Percentiles rank a stretch among this genome's conserved stretches.
Conservation (phyloP, 2,113 vertebrate species). For the Odobenus rosmarus region DNA sequence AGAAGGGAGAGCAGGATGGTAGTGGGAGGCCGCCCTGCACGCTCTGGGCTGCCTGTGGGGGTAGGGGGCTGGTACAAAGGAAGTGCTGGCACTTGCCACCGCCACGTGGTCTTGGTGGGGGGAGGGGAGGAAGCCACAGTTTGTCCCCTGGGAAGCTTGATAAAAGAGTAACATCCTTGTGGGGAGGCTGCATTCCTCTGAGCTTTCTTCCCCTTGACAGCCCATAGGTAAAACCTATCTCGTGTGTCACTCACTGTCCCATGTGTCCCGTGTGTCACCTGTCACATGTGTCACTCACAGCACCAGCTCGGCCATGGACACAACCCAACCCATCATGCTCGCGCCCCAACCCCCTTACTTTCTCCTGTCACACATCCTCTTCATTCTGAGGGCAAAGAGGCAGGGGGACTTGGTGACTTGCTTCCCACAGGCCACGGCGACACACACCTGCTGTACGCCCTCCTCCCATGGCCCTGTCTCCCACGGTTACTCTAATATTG, state of each 20-base stretch:
- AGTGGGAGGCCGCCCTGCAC: neutral
- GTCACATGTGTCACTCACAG: neutral
- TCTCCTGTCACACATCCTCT: neutral
- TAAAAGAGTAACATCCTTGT: neutral
- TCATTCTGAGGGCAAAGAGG: neutral
- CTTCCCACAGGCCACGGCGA: neutral
- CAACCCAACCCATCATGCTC: neutral
- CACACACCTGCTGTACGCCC: neutral
- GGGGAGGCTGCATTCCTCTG: neutral
- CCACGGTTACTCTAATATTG: neutral
- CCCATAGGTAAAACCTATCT: neutral
- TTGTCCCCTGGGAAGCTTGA: neutral
- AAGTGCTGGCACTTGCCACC: neutral
- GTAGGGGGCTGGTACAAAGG: neutral
- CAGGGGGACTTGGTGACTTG: neutral
- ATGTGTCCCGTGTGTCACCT: no score
- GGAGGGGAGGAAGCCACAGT: neutral
- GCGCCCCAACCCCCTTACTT: neutral
- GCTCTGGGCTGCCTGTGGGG: fast-evolving
- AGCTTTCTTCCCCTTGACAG: neutral
- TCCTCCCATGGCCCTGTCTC: neutral
- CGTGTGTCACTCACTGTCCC: neutral
- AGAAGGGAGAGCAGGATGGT: neutral
- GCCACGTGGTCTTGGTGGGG: neutral
- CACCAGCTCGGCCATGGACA: neutral